Evolutionary conservation across 1,140 invertebrate genomes (phyloP).

Genomic region (Pogonus chalceus): DNA sequence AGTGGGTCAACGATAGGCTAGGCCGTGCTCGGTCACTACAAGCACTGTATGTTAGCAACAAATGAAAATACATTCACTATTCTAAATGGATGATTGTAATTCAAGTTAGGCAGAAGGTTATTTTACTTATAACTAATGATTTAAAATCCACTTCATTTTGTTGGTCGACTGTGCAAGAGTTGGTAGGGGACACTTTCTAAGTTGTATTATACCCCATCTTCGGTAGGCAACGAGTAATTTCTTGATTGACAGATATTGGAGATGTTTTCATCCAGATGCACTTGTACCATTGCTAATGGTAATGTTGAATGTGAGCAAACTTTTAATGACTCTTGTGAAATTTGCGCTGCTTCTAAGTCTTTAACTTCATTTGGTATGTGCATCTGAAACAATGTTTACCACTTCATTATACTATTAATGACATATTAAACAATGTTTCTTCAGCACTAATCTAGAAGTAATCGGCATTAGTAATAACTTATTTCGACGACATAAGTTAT

Average conservation of each 20-base stretch:
- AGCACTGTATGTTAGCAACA: neutral
- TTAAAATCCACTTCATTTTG: neutral
- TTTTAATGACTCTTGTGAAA: neutral
- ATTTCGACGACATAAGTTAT: too few species aligned
- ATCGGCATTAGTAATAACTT: too few species aligned
- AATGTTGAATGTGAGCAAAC: neutral
- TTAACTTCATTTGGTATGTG: neutral
- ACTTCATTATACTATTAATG: neutral
- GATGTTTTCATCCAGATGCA: neutral
- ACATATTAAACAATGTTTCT: neutral
- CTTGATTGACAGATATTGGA: neutral
- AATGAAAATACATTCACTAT: neutral
- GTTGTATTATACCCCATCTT: conserved; percentile 1
- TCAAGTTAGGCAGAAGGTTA: neutral
- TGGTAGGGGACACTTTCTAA: neutral
- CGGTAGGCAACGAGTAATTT: neutral
- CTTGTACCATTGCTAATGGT: neutral
- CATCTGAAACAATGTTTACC: neutral
- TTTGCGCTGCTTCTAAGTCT: neutral
- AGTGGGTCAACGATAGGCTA: conserved; percentile 4
- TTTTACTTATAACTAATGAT: neutral
- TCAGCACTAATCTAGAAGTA: too few species aligned
- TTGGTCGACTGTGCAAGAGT: neutral
- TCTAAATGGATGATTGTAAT: neutral
- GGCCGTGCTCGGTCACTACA: neutral